phyloP scores from a whole-genome alignment of 23 tunicate species.

The Diplosoma virens region DNA sequence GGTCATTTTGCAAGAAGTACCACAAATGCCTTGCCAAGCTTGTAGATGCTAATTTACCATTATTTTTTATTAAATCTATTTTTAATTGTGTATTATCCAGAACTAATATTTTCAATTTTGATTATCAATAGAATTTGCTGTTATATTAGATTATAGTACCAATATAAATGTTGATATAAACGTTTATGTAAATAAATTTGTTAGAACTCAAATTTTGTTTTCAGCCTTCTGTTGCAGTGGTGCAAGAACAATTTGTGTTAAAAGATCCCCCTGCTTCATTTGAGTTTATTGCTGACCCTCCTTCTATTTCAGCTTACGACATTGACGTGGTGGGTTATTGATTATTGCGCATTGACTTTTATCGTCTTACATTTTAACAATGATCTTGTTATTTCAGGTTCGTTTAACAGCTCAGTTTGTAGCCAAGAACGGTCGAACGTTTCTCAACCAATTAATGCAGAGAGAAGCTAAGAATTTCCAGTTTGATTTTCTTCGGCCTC shows the following conservation, averaged over 20 bases:
- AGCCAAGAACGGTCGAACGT: slow-evolving; percentile 85
- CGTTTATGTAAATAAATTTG: too few relatives aligned
- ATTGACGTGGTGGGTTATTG: slow-evolving; percentile 66
- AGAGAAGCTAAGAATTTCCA: slow-evolving; percentile 87
- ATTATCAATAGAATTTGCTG: too few relatives aligned
- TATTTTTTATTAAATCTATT: too few relatives aligned
- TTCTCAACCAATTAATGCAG: slow-evolving; percentile 89
- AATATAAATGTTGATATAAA: too few relatives aligned
- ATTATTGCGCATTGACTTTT: not conserved
- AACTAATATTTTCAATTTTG: too few relatives aligned
- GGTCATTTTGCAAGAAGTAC: too few relatives aligned
- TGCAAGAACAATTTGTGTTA: slow-evolving; percentile 80
- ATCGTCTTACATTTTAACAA: not conserved
- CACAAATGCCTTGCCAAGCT: too few relatives aligned
- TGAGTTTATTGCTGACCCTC: slow-evolving; percentile 89
- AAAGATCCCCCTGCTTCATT: slow-evolving; percentile 84
- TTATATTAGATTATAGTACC: too few relatives aligned
- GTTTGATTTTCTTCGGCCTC: slow-evolving; percentile 95
- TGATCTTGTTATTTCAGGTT: slow-evolving; percentile 26
- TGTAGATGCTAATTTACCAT: too few relatives aligned
- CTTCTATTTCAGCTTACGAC: slow-evolving; percentile 90
- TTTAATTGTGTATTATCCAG: too few relatives aligned
- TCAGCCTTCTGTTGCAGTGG: slow-evolving; percentile 80
- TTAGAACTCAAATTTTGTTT: too few relatives aligned
- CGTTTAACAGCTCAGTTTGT: slow-evolving; percentile 88